A percentile compares a stretch with the other conserved stretches of the same genome.
These are phyloP conservation scores for Aporophyla lueneburgensis DNA, from an alignment of 2,888 invertebrate genomes.

Conservation along the genomic window DNA sequence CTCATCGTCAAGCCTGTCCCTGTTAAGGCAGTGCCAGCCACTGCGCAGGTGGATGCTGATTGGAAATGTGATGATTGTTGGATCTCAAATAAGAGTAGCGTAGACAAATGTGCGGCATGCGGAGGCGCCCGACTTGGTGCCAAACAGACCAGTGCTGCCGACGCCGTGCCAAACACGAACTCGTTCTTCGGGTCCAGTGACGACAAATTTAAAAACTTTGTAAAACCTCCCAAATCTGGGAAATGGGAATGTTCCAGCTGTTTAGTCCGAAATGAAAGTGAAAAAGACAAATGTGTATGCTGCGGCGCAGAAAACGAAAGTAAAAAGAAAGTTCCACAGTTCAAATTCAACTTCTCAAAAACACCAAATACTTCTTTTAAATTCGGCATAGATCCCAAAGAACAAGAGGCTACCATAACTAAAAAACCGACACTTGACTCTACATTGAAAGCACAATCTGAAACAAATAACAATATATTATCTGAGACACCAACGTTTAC, in stretches of 20 bases:
- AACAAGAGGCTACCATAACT: slow-evolving; percentile 68
- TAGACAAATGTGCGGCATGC: slow-evolving; percentile 79
- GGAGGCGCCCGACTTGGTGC: slow-evolving; percentile 70
- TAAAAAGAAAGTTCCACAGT: slow-evolving; percentile 64
- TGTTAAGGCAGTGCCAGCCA: not conserved
- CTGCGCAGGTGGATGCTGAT: slow-evolving; percentile 45
- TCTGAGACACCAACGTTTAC: slow-evolving; percentile 75
- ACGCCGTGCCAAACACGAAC: slow-evolving; percentile 27
- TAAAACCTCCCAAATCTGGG: slow-evolving; percentile 73
- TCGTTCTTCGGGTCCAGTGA: slow-evolving; percentile 59
- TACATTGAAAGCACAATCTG: slow-evolving; percentile 72
- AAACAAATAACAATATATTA: slow-evolving; percentile 82
- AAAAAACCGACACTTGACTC: slow-evolving; percentile 56
- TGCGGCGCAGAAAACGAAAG: slow-evolving; percentile 75
- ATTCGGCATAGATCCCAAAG: slow-evolving; percentile 81
- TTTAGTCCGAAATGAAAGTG: slow-evolving; percentile 79
- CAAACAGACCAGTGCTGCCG: slow-evolving; percentile 45
- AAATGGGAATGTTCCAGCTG: slow-evolving; percentile 84
- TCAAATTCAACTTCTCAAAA: slow-evolving; percentile 78
- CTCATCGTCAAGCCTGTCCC: slow-evolving; percentile 21
- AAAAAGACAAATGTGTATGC: slow-evolving; percentile 78
- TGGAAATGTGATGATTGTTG: slow-evolving; percentile 80
- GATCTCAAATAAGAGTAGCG: slow-evolving; percentile 75
- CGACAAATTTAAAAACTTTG: slow-evolving; percentile 69
- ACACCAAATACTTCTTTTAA: slow-evolving; percentile 75